Percentiles rank a stretch among this genome's conserved stretches.
phyloP scores from a whole-genome alignment of 1,140 invertebrate species.

The Drosophila bifasciata region DNA sequence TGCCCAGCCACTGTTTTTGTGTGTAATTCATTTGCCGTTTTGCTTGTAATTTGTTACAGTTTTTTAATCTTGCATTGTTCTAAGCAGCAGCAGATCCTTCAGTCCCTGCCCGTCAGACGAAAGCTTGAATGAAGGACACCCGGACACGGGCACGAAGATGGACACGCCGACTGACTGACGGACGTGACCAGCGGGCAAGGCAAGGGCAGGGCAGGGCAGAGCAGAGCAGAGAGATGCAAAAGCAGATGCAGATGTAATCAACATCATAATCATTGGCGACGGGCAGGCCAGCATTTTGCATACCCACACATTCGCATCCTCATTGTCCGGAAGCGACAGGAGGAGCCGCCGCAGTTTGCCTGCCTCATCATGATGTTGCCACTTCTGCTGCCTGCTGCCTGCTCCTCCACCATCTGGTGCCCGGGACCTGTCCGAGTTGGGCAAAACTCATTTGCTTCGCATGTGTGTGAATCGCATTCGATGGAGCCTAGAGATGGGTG shows the following conservation, averaged over 20 bases:
- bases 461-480: slow-evolving; percentile 15
- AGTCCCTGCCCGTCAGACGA: slow-evolving; percentile 35
- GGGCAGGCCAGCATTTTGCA: slow-evolving; percentile 14
- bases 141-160: slow-evolving; percentile 1
- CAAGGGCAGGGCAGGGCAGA: background rate
- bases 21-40: slow-evolving; percentile 79
- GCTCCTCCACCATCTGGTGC: background rate
- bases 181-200: background rate
- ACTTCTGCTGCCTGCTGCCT: background rate
- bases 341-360: slow-evolving; percentile 33
- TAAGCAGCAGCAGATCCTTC: slow-evolving; percentile 52
- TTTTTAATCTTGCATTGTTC: slow-evolving; percentile 81
- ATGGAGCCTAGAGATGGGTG: slow-evolving; percentile 38
- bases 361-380: slow-evolving; percentile 34
- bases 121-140: slow-evolving; percentile 27
- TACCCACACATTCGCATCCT: slow-evolving; percentile 38
- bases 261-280: slow-evolving; percentile 63
- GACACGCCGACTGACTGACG: slow-evolving; percentile 22
- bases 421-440: slow-evolving; percentile 49
- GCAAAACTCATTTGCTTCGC: slow-evolving; percentile 40
- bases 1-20: slow-evolving; percentile 20
- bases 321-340: slow-evolving; percentile 59
- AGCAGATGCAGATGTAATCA: slow-evolving; percentile 47
- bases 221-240: slow-evolving; percentile 15
- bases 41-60: slow-evolving; percentile 81